Base-by-base conservation (phyloP, 2,888 invertebrate genomes). In the Tachina lurida region DNA sequence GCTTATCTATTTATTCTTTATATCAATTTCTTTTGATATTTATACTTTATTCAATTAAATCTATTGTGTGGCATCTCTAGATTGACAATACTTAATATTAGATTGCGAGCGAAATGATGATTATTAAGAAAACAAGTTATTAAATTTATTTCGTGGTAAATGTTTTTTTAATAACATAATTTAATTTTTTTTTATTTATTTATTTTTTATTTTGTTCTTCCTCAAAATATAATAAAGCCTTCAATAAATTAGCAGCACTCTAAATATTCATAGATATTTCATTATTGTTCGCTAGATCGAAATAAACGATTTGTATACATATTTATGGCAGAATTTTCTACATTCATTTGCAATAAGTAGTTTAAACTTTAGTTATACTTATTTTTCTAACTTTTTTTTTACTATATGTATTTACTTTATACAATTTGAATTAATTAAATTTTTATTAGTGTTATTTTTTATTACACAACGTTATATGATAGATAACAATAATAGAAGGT, bases 271-370 rank as follows among this genome's bases (percentile, higher is more conserved):
- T 80, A 86, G 82, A 74, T 67, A 68, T 43, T 15, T 80, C 82
- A 79, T 80, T 71, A 76, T 86, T 86, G 86, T 86, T 83, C 86
- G 86, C 86, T 86, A 83, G 86, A 86, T 86, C 86, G 86, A 86
- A 86, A 76, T 47, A 74, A 65, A 41, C 52, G 65, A 73, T 52
- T 60, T 63, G 49, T 54, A 60, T 39, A 62, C 63, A 65, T 39
- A 49, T 47, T 73, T 54, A 17, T 49, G 58, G 17, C 22, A 73
- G 41, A 74, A 41, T 62, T 67, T 83, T 83, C 1, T 13, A 43
- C 47, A 56, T 77, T 43, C 22, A 19, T 56, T 63, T 58, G 63
- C 67, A 75, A 62, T 77, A 63, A 60, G 71, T 77, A 65, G 71
- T 76, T 76, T 49, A 41, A 31, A 68, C 60, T 43, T 67, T 52